These are phyloP conservation scores for Orthonyx spaldingii DNA, from an alignment of 2,113 vertebrate genomes.

Conservation along the genomic window DNA sequence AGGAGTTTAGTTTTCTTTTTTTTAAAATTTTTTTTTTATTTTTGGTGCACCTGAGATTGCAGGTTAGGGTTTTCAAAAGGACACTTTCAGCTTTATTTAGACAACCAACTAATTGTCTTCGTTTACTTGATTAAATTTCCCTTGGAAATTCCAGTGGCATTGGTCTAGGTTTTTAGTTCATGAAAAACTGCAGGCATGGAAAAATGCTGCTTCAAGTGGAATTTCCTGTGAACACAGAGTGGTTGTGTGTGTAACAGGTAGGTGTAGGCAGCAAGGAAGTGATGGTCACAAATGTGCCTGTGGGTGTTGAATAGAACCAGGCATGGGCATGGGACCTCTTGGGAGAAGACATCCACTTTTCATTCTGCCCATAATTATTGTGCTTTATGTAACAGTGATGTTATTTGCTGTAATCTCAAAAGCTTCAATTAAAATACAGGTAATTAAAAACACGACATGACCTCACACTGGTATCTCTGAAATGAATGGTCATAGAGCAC, in stretches of 20 bases:
- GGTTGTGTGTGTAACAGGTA: neutral
- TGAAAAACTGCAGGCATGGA: neutral
- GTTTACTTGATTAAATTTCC: neutral
- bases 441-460: neutral
- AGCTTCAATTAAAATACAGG: neutral
- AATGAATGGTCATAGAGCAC: neutral
- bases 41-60: neutral
- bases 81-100: neutral
- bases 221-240: neutral
- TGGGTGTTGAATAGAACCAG: neutral
- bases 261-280: neutral
- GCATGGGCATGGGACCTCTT: neutral
- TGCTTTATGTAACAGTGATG: neutral
- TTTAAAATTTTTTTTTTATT: neutral
- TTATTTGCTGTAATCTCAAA: neutral
- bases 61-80: neutral
- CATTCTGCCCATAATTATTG: neutral
- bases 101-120: neutral
- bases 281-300: neutral
- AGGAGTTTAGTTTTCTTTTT: neutral
- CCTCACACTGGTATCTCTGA: neutral
- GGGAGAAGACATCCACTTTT: neutral
- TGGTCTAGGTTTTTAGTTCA: neutral
- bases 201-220: neutral
- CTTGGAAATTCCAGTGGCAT: neutral